Evolutionary conservation across 2,888 invertebrate genomes (phyloP).

Genomic region (Hirtodrosophila confusa): DNA sequence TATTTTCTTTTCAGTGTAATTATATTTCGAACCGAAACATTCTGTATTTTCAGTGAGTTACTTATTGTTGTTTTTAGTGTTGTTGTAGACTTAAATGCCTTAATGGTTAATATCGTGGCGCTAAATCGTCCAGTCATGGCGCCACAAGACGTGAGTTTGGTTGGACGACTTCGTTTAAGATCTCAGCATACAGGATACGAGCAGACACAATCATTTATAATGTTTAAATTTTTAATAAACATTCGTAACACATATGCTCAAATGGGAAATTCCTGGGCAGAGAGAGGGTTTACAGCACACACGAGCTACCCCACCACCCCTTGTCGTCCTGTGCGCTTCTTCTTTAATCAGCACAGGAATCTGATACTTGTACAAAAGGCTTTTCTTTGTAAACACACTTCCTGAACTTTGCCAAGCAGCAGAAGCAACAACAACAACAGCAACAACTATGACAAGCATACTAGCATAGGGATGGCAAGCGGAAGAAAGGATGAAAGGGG

Average conservation of each 20-base stretch:
- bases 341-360: conserved; percentile 78
- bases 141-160: conserved; percentile 58
- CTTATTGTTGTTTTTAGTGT: conserved; percentile 23
- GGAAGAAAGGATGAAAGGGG: neutral
- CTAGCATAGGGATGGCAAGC: neutral
- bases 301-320: conserved; percentile 14
- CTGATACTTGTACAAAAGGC: conserved; percentile 79
- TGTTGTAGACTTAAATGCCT: conserved; percentile 59
- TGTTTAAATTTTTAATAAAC: conserved; percentile 76
- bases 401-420: conserved; percentile 73
- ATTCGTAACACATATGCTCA: conserved; percentile 37
- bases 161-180: conserved; percentile 36
- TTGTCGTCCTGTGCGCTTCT: conserved; percentile 19
- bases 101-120: conserved; percentile 71
- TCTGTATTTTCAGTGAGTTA: conserved; percentile 10
- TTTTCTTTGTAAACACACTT: conserved; percentile 80
- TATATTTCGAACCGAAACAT: conserved; percentile 1
- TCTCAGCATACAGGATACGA: conserved; percentile 58
- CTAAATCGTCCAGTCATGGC: conserved; percentile 67
- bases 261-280: conserved; percentile 23
- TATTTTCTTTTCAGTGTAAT: too few species aligned
- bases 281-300: conserved; percentile 15
- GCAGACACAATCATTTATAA: conserved; percentile 72
- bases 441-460: conserved; percentile 53
- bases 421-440: conserved; percentile 46